These are phyloP conservation scores for Masnerella sp. DNA, from an alignment of 2,888 invertebrate genomes.

Conservation along the genomic window DNA sequence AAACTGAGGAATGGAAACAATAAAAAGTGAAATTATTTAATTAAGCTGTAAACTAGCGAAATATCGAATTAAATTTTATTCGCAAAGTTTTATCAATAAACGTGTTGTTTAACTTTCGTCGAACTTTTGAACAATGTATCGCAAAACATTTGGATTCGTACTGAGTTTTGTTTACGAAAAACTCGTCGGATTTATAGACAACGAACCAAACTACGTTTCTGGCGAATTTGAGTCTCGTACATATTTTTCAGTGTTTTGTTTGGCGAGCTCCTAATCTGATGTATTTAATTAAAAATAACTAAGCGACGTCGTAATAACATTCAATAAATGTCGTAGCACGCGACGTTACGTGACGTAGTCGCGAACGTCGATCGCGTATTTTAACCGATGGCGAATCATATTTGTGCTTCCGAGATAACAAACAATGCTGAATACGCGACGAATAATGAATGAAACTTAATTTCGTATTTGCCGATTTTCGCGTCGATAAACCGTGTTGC, in stretches of 20 bases:
- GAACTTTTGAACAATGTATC: too few relatives aligned
- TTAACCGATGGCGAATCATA: conserved; percentile 1
- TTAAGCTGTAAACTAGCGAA: too few relatives aligned
- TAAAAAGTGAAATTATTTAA: too few relatives aligned
- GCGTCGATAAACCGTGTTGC: background rate
- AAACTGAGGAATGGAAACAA: too few relatives aligned
- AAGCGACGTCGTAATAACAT: background rate
- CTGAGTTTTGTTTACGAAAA: too few relatives aligned
- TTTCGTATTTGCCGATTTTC: conserved; percentile 21
- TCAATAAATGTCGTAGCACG: conserved; percentile 30
- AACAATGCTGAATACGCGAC: conserved; percentile 18
- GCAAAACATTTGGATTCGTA: too few relatives aligned
- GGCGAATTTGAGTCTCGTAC: too few relatives aligned
- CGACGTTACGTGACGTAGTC: conserved; percentile 29
- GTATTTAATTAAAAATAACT: conserved; percentile 18
- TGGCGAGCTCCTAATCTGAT: background rate
- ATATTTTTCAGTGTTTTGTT: conserved; percentile 6
- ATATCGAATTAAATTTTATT: too few relatives aligned
- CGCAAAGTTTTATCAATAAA: too few relatives aligned
- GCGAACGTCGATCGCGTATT: background rate
- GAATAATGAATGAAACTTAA: conserved; percentile 25
- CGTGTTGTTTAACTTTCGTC: too few relatives aligned
- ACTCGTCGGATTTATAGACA: background rate
- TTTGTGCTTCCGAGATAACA: conserved; percentile 23
- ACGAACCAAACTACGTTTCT: conserved; percentile 3